A percentile compares a stretch with the other conserved stretches of the same genome.
Evolutionary conservation across 2,888 invertebrate species (phyloP).

Genomic region (Platycheirus albimanus): DNA sequence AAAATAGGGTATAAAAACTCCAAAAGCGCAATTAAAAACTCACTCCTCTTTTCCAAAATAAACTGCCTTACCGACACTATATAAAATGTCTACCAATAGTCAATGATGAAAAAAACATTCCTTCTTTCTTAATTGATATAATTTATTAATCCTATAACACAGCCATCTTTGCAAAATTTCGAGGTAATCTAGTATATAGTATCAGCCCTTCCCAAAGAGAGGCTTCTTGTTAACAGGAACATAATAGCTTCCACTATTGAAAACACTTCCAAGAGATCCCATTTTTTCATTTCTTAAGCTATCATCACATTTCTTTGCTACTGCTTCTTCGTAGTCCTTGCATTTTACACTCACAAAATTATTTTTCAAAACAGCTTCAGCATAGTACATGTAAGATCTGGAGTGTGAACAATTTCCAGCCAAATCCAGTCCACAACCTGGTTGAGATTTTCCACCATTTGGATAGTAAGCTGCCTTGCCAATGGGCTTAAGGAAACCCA

Average conservation of each 20-base stretch:
- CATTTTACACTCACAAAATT: background rate
- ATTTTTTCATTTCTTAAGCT: background rate
- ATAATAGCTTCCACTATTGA: background rate
- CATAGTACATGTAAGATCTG: conserved; percentile 78
- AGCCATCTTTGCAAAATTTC: background rate
- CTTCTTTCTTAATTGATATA: background rate
- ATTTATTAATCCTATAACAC: conserved; percentile 10
- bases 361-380: conserved; percentile 3
- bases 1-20: too few species aligned
- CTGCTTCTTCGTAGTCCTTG: background rate
- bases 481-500: conserved; percentile 78
- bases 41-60: too few species aligned
- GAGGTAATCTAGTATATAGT: too few species aligned
- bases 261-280: background rate
- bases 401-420: conserved; percentile 81
- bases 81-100: background rate
- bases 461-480: conserved; percentile 83
- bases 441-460: conserved; percentile 84
- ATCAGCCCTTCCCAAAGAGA: background rate
- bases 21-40: too few species aligned
- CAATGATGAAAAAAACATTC: background rate
- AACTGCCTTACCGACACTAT: too few species aligned
- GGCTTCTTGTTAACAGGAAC: conserved; percentile 21
- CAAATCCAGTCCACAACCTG: conserved; percentile 82
- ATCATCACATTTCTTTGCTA: background rate